Percentiles rank a stretch among this genome's conserved stretches.
These are phyloP conservation scores for Orestias chungarensis DNA, from an alignment of 2,797 vertebrate species.

Conservation along the genomic window DNA sequence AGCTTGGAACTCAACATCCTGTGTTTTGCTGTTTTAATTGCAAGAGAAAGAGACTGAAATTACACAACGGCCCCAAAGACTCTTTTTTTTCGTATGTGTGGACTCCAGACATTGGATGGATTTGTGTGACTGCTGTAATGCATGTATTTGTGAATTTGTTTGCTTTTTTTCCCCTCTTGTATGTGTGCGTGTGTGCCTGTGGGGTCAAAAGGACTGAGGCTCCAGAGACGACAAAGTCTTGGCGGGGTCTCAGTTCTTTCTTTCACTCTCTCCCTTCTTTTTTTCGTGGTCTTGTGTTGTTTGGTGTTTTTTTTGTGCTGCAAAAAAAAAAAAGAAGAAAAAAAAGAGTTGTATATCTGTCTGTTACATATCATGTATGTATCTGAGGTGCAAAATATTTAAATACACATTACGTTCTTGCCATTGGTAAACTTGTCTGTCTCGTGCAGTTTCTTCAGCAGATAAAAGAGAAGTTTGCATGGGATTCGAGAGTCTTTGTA, in stretches of 20 bases:
- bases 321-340: slow-evolving; percentile 42
- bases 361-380: slow-evolving; percentile 89
- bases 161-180: slow-evolving; percentile 10
- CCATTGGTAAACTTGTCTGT: slow-evolving; percentile 81
- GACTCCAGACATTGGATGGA: slow-evolving; percentile 53
- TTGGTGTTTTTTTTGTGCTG: slow-evolving; percentile 88
- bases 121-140: slow-evolving; percentile 66
- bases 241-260: slow-evolving; percentile 75
- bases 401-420: slow-evolving; percentile 90
- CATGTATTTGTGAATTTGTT: slow-evolving; percentile 69
- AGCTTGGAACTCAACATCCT: slow-evolving; percentile 77
- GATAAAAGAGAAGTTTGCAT: slow-evolving; percentile 50
- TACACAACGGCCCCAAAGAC: slow-evolving; percentile 75
- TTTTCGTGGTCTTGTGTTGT: slow-evolving; percentile 87
- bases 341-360: slow-evolving; percentile 81
- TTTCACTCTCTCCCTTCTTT: slow-evolving; percentile 79
- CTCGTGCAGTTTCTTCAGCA: slow-evolving; percentile 63
- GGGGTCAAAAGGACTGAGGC: slow-evolving; percentile 75
- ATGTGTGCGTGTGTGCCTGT: slow-evolving; percentile 50
- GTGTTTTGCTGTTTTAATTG: slow-evolving; percentile 79
- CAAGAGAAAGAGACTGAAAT: slow-evolving; percentile 75
- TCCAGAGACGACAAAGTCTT: slow-evolving; percentile 77
- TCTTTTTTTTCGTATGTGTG: slow-evolving; percentile 61
- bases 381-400: slow-evolving; percentile 89
- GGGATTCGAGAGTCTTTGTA: slow-evolving; percentile 51